Base-by-base conservation (phyloP, 2,113 vertebrate species). In the Onychostruthus taczanowskii region DNA sequence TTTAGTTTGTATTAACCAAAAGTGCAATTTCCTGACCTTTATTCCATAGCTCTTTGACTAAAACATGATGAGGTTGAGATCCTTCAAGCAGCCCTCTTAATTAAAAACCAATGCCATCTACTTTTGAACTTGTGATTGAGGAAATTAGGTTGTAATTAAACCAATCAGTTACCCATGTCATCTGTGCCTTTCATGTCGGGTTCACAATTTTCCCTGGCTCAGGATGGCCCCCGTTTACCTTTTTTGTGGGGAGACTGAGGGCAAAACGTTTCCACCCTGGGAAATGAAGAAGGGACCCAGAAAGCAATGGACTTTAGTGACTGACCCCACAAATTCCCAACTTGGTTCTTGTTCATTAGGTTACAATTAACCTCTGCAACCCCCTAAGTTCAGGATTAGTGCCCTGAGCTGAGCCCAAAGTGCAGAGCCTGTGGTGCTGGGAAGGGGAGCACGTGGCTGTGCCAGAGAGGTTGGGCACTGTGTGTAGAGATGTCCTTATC, bases 61-160 rank as follows among this genome's bases (percentile, higher is more conserved):
- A 89, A 90, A 92, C 89, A 78, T 78, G 35, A 86, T 78, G 93
- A 87, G 56, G 64, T 20, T 87, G 92, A 93, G 88, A 81, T 89
- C 83, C 61, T 92, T 92, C 92, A 87, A 91, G 83, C 79, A 49
- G 46, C 84, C 76, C 44, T 77, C 80, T 88, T 90, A 95, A 95
- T 97, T 94, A 96, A 95, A 96, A 84, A 73, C 77, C 61, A 81
- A 61, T 81, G 79, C 88, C 70, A 53, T 91, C 89, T 87, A 89
- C 91, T 90, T 96, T 67, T 86, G 85, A 94, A 75, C 47, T 91
- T 67, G 50, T 85, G 93, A 94, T 84, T 79, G 86, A 96, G 90
- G 88, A 90, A 95, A 96, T 86, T 20, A 89, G 92, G 23, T 75
- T 94, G 88, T 90, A 94, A 96, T 97, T 95, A 94, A 95, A 94